phyloP scores from a whole-genome alignment of 2,797 vertebrate genomes.

The Premnoplex brunnescens region DNA sequence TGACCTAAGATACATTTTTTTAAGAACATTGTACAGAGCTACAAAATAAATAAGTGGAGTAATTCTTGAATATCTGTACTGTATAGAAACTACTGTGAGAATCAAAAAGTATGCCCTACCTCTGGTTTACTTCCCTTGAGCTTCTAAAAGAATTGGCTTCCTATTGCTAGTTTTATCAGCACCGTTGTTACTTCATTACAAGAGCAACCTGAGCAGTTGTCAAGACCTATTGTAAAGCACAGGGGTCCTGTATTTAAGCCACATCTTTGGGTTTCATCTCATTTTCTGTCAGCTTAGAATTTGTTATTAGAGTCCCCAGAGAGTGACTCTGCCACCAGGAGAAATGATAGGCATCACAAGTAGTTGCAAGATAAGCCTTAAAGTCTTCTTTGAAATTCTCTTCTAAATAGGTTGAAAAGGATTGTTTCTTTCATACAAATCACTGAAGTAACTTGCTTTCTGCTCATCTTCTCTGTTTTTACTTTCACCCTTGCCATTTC shows the following conservation, averaged over 20 bases:
- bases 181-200: not conserved
- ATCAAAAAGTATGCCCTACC: conserved; percentile 11
- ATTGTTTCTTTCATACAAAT: not conserved
- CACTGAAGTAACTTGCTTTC: not conserved
- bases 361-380: not conserved
- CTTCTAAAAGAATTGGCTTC: not conserved
- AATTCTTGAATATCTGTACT: conserved; percentile 30
- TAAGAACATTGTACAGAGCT: conserved; percentile 7
- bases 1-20: not conserved
- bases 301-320: not conserved
- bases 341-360: not conserved
- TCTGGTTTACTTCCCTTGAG: not conserved
- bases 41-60: not conserved
- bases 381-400: not conserved
- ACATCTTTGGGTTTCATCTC: not conserved
- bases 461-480: not conserved
- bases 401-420: not conserved
- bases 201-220: not conserved
- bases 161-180: not conserved
- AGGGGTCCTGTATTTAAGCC: not conserved
- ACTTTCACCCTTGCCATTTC: not conserved
- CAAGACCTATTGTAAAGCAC: not conserved
- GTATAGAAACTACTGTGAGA: conserved; percentile 37
- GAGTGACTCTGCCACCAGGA: not conserved
- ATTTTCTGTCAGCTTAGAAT: not conserved